Percentiles rank a stretch among this genome's conserved stretches.
These are phyloP conservation scores for Carterocephalus palaemon DNA, from an alignment of 2,888 invertebrate species.

Conservation along the genomic window DNA sequence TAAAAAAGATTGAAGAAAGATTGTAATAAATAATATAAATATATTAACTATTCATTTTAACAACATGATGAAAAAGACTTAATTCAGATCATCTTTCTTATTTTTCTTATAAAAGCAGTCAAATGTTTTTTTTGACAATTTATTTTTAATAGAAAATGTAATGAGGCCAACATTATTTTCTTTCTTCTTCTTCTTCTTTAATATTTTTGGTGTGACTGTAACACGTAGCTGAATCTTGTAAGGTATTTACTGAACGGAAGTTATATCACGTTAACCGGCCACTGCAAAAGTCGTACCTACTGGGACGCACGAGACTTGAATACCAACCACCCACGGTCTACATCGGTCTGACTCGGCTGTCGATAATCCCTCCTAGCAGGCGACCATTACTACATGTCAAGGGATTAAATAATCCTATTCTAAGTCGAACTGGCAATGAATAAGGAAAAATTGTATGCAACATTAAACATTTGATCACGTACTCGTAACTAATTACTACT, in stretches of 20 bases:
- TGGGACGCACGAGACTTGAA: constrained; percentile 11
- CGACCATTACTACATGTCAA: neutral
- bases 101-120: too few species aligned
- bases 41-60: too few species aligned
- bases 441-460: neutral
- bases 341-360: neutral
- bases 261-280: constrained; percentile 20
- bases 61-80: too few species aligned
- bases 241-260: neutral
- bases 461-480: neutral
- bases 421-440: constrained; percentile 6
- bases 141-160: too few species aligned
- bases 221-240: too few species aligned
- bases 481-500: neutral
- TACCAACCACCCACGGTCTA: constrained; percentile 7
- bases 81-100: too few species aligned
- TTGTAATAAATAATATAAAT: too few species aligned
- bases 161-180: too few species aligned
- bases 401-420: neutral
- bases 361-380: neutral
- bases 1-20: too few species aligned
- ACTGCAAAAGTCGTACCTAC: constrained; percentile 13
- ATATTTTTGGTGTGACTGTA: too few species aligned
- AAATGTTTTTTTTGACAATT: too few species aligned
- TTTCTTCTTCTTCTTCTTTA: too few species aligned